Evolutionary conservation across 64 coral and sea anemone species (phyloP), one percentile per base, ranked within the genome.

Genomic region (Cladopsammia gracilis): DNA sequence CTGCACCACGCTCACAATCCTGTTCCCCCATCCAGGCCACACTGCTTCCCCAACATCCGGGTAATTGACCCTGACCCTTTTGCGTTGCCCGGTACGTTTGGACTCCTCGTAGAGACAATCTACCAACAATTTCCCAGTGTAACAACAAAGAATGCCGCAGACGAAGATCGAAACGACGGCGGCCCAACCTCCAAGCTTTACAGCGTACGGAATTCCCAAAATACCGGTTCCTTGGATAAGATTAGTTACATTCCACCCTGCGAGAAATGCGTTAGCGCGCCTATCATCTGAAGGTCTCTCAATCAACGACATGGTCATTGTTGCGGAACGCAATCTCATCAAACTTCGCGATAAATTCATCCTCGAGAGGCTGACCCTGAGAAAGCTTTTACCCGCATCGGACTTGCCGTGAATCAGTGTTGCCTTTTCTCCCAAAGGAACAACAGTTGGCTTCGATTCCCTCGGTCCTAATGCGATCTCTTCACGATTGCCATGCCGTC

Each of bases 231-330:
- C 95, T 90, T 97, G 95, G 26, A 97, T 97, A 3, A 97, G 87
- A 51, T 94, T 97, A 18, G 90, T 97, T 0, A 97, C 95, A 34
- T 97, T 97, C 95, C 95, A 97, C 10, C 95, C 95, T 0, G 95
- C 95, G 3, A 97, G 73, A 11, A 97, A 79, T 6, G 95, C 91
- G 3, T 92, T 94, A 4, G 95, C 95, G 14, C 70, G 71, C 4
- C 95, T 87, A 60, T 94, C 95, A n/a, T 84, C 23, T 19, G 95
- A 97, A 6, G 92, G 91, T 62, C 89, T 93, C 48, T 90, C 95
- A 25, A 97, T 73, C 54, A 97, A 47, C 2, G 95, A 97, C 49
- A 97, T 73, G n/a, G 95, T 96, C 66, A 87, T 74, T 25, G 95
- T 93, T 0, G 91, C 82, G 10, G 95, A 73, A 16, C 92, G 95